Base-by-base conservation (phyloP, 2,113 vertebrate species). In the Triplophysa dalaica region DNA sequence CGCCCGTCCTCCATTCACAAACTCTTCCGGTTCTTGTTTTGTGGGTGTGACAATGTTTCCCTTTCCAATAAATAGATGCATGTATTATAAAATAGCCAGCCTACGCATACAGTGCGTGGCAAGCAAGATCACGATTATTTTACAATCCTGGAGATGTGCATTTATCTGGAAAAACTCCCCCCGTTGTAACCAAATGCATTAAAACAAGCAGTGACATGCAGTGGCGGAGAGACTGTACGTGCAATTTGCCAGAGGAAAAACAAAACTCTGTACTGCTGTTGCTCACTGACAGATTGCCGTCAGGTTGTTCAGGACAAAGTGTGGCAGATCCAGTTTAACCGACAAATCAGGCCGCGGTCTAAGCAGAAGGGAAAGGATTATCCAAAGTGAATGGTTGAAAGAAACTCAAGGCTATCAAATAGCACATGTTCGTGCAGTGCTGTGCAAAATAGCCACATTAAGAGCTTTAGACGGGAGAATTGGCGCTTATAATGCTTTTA, bases 371-470 rank as follows among this genome's bases (percentile, higher is more conserved):
- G 65, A 78, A 89, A 87, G 91, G 91, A 94, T 93, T 93, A 93
- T 86, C 33, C 52, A 60, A 70, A 21, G 50, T 79, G 70, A 81
- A 84, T 77, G 82, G 78, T 41, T 81, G 74, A 76, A 85, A 88
- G 80, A 81, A 90, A 92, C 90, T 88, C 88, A 89, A 79, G 82
- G 73, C 91, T 88, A 91, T 91, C 90, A 86, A 86, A 90, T 93
- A 87, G 88, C 91, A 84, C 77, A 91, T 89, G 91, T 92, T 91
- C 89, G 88, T 92, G 91, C 84, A 87, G 77, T 79, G 90, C 88
- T 90, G 90, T 84, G 75, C 76, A 76, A 74, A 83, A 81, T 75
- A 85, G 84, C 70, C 77, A 92, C 90, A 91, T 90, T 83, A 86
- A 85, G 82, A 77, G 84, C 87, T 88, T 86, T 82, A 75, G 78